Conservation (phyloP, 2,797 vertebrate genomes). For the Chlorospingus semifuscus region DNA sequence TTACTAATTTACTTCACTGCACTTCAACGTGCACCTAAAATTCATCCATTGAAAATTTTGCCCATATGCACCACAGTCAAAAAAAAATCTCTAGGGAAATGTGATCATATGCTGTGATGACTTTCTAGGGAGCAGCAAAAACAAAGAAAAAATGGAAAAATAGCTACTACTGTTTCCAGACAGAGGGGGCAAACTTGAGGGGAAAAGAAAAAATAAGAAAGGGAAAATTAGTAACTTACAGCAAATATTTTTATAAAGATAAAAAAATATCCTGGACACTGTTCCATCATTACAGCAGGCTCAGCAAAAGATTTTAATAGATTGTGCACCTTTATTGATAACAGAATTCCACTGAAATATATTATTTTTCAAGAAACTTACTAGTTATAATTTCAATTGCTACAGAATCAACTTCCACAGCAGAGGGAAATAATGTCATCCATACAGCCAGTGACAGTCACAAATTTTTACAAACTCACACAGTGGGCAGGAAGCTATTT, state of each 20-base stretch:
- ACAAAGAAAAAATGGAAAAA: background rate
- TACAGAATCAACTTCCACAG: background rate
- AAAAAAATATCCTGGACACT: background rate
- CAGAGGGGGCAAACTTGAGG: background rate
- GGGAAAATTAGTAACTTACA: rapidly evolving
- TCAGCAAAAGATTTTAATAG: background rate
- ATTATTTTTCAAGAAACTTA: background rate
- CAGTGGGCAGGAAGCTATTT: background rate
- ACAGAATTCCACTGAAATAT: background rate
- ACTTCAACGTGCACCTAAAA: background rate
- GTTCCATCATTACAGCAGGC: background rate
- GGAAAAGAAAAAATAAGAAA: background rate
- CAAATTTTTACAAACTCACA: background rate
- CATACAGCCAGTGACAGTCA: background rate
- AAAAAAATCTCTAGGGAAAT: background rate
- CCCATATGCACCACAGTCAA: background rate
- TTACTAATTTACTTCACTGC: background rate
- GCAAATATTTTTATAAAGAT: background rate
- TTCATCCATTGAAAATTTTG: background rate
- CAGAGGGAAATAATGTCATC: background rate
- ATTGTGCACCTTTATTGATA: background rate
- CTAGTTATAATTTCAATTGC: background rate
- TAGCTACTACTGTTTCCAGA: background rate
- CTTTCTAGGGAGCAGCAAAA: constrained; percentile 12
- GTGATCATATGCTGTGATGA: background rate